Evolutionary conservation across 2,888 invertebrate species (phyloP), one percentile per base, ranked within the genome.

Genomic region (Nasonia oneida): DNA sequence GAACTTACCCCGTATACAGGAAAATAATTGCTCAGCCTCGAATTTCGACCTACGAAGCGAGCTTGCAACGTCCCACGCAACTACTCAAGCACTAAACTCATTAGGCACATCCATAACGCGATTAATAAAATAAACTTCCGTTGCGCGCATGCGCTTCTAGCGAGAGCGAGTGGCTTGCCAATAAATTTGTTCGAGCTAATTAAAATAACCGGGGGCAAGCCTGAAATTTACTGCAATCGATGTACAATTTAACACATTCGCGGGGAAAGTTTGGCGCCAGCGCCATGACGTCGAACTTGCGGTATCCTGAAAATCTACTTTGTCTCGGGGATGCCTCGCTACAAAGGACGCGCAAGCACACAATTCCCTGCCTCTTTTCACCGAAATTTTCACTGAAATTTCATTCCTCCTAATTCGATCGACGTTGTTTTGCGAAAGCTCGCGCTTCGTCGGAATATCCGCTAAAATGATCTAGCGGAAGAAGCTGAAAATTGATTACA

Each of bases 231-330:
- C 42, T 37, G 61, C 57, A 42, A 29, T 53, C 76, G 57, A 76
- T 76, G 57, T 57, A 76, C 76, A 61, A 53, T 47, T 37, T 76
- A 37, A 76, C 57, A 76, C 57, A 61, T 23, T n/a, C 53, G 18
- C 53, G 18, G 53, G 53, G 57, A 61, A 61, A 61, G 57, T 61
- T 61, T 61, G 57, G 57, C 57, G 57, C 57, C 57, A 23, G 8
- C 57, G 6, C 61, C 15, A 18, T 50, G 50, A 23, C 47, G 50
- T 79, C 39, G 50, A 79, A 79, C 67, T 79, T 79, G 79, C 64
- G 79, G 67, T 33, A 79, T 79, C 57, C 79, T 33, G 37, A 70
- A 79, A 79, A 79, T 79, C 67, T 50, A 33, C 33, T 18, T 71
- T 70, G 50, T 61, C 67, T 61, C 8, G 47, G 12, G 39, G n/a